These are phyloP conservation scores for Paratilapia polleni DNA, from an alignment of 2,113 vertebrate species.

Conservation along the genomic window DNA sequence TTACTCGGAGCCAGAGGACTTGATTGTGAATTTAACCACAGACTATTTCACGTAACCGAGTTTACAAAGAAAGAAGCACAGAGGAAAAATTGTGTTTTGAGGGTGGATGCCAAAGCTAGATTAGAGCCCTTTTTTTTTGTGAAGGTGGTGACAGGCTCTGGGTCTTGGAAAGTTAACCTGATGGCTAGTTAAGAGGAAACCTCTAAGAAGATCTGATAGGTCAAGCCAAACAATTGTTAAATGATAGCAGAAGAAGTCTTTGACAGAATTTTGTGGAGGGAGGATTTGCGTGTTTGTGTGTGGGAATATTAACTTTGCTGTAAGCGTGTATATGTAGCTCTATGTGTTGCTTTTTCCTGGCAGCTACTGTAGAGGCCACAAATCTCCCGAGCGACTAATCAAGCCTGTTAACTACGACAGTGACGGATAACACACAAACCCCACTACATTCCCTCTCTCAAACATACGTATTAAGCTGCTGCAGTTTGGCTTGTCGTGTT, in stretches of 20 bases:
- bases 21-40: slow-evolving; percentile 30
- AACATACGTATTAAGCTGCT: slow-evolving; percentile 3
- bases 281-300: slow-evolving; percentile 17
- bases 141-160: slow-evolving; percentile 58
- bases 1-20: slow-evolving; percentile 5
- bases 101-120: slow-evolving; percentile 30
- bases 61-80: not conserved
- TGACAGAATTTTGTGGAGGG: not conserved
- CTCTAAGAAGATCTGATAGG: not conserved
- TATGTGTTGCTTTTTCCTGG: slow-evolving; percentile 46
- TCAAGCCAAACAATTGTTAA: slow-evolving; percentile 36
- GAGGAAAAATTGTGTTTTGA: slow-evolving; percentile 26
- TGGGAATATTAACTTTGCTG: not conserved
- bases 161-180: slow-evolving; percentile 28
- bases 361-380: slow-evolving; percentile 31
- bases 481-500: slow-evolving; percentile 32
- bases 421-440: not conserved
- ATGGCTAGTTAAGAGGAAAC: slow-evolving; percentile 36
- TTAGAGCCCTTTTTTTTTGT: slow-evolving; percentile 32
- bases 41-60: slow-evolving; percentile 15
- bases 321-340: not conserved
- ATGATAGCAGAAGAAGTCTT: slow-evolving; percentile 12
- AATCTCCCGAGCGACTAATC: slow-evolving; percentile 23
- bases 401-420: slow-evolving; percentile 27
- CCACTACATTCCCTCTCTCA: not conserved